Evolutionary conservation across 2,113 vertebrate genomes (phyloP).

Genomic region (Callipepla squamata): DNA sequence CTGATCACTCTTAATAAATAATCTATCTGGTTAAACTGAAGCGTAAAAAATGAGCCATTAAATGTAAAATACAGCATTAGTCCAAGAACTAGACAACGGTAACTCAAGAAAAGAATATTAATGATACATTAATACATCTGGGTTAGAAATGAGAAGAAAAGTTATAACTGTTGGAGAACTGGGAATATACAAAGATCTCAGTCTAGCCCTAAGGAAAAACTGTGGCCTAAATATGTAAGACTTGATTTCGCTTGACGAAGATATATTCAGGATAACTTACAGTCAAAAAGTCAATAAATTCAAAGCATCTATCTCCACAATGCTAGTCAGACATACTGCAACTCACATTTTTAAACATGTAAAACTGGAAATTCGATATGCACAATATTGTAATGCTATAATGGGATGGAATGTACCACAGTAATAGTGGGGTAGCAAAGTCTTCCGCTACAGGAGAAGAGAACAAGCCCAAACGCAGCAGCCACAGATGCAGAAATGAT

Average conservation of each 20-base stretch:
- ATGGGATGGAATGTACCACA: no score
- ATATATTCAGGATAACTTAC: neutral
- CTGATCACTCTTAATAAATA: neutral
- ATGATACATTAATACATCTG: neutral
- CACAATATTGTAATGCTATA: neutral
- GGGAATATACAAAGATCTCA: neutral
- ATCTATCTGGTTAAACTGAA: neutral
- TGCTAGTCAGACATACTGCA: neutral
- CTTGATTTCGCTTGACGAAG: conserved; percentile 6
- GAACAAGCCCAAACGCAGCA: no score
- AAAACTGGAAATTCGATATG: neutral
- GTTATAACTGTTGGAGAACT: neutral
- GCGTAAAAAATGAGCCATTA: neutral
- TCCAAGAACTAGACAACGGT: neutral
- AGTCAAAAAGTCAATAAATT: neutral
- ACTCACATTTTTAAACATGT: neutral
- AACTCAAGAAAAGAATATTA: neutral
- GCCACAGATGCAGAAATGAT: no score
- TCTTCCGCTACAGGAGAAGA: no score
- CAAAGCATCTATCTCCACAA: neutral
- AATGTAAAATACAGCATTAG: neutral
- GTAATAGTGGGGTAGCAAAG: no score
- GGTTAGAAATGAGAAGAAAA: neutral
- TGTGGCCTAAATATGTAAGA: neutral
- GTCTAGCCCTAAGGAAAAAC: neutral